A percentile compares a stretch with the other conserved stretches of the same genome.
These are phyloP conservation scores for Columbina picui DNA, from an alignment of 2,113 vertebrate species.

Conservation along the genomic window DNA sequence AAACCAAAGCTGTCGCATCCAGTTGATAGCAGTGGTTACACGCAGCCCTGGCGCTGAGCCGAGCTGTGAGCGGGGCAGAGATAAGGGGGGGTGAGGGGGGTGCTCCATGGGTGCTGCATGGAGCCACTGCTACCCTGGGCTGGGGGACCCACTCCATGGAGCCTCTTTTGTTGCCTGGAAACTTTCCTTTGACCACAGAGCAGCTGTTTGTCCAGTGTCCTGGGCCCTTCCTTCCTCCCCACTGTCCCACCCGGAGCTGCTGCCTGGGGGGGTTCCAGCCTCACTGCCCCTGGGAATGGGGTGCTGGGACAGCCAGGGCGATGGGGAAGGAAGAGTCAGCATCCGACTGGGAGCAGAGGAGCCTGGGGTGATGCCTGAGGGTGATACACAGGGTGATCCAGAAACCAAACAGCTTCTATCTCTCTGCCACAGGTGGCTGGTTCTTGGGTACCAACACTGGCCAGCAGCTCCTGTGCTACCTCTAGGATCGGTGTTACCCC, in stretches of 20 bases:
- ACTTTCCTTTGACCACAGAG: neutral
- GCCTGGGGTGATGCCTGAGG: neutral
- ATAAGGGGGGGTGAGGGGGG: neutral
- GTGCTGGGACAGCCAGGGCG: rapidly evolving
- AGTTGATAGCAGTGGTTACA: neutral
- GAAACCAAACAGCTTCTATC: rapidly evolving
- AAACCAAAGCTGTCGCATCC: neutral
- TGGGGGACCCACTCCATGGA: too few relatives aligned
- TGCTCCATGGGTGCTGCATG: neutral
- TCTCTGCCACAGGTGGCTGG: neutral
- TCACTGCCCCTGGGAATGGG: neutral
- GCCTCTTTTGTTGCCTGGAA: neutral
- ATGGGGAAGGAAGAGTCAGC: neutral
- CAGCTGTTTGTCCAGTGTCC: neutral
- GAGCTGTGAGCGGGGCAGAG: rapidly evolving
- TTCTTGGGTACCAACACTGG: rapidly evolving
- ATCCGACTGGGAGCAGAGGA: neutral
- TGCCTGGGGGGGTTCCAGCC: neutral
- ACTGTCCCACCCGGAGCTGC: neutral
- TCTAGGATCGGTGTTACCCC: neutral
- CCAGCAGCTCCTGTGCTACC: neutral
- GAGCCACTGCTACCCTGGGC: neutral
- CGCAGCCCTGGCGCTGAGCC: neutral
- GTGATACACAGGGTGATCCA: neutral
- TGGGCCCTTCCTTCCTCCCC: neutral